Base-by-base conservation (phyloP, 2,888 invertebrate species). In the Ophion obscuratus region DNA sequence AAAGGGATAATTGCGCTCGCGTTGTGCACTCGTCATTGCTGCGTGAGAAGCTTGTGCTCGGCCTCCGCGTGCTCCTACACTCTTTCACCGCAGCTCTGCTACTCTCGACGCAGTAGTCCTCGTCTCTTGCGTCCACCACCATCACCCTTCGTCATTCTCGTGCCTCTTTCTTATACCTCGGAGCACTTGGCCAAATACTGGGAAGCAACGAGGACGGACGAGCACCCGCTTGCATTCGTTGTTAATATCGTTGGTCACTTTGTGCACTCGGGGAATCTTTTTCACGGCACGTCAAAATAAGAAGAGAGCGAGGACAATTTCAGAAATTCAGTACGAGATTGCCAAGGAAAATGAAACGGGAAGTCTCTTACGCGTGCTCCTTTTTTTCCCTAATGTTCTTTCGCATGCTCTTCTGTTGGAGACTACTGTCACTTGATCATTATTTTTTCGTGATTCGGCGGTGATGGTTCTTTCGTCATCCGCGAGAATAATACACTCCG, bases 1-100 rank as follows among this genome's bases (percentile, higher is more conserved):
- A 92, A 91, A 91, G 90, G 90, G 91, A 91, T 92, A 92, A 92
- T 92, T 92, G 92, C 83, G 83, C 83, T 82, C 82, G 36, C 84
- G 77, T 66, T 70, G 73, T 36, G 67, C 78, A 67, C 68, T 68
- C 67, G 67, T 47, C 47, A 61, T 66, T 80, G 85, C 84, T 83
- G 87, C 87, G 87, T 88, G 88, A 87, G 88, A 88, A 88, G 84
- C 64, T 81, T 57, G 75, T 70, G 80, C 84, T 79, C 73, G 86
- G 77, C 84, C 87, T 77, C 84, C 76, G 87, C 87, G 85, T 71
- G 85, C 79, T 76, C 80, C 82, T 62, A 67, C 84, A 82, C 83
- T 40, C 61, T 40, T 79, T 68, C 78, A 62, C 70, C 83, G 68
- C 44, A 24, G 53, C 74, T 57, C 75, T 75, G n/a, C 68, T 20